A percentile compares a stretch with the other conserved stretches of the same genome.
phyloP scores from a whole-genome alignment of 2,888 invertebrate genomes.

The Harpagoxenus sublaevis region DNA sequence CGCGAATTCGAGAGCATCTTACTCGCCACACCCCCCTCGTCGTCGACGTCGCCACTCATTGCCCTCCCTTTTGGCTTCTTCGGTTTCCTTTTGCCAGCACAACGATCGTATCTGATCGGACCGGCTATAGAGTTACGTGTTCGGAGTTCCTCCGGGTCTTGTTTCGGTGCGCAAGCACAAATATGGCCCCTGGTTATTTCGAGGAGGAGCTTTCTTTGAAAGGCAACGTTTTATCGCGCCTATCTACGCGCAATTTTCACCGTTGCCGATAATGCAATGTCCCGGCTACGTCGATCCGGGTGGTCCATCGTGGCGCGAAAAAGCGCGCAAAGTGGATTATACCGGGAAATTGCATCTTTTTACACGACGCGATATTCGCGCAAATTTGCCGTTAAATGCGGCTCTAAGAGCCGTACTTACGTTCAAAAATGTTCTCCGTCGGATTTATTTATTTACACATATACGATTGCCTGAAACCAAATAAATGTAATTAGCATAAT shows the following conservation, averaged over 20 bases:
- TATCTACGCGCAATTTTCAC: constrained; percentile 51
- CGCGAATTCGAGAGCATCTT: constrained; percentile 51
- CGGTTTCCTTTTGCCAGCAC: constrained; percentile 18
- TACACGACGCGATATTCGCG: constrained; percentile 55
- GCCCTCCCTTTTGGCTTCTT: constrained; percentile 32
- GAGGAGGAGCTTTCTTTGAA: constrained; percentile 40
- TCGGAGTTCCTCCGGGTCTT: constrained; percentile 41
- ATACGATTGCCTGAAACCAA: neutral
- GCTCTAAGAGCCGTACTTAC: constrained; percentile 51
- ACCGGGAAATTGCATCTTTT: constrained; percentile 53
- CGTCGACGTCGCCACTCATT: neutral
- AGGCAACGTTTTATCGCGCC: constrained; percentile 47
- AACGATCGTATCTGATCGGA: constrained; percentile 75
- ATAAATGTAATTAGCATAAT: constrained; percentile 3
- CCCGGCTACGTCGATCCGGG: constrained; percentile 45
- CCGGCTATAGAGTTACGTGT: constrained; percentile 79
- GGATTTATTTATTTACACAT: constrained; percentile 22
- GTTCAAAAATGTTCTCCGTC: constrained; percentile 23
- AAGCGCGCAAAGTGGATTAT: constrained; percentile 55
- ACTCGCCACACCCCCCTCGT: neutral
- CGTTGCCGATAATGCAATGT: constrained; percentile 56
- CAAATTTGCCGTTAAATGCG: constrained; percentile 54
- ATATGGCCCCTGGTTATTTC: constrained; percentile 50
- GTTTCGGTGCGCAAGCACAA: constrained; percentile 47
- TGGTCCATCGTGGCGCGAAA: constrained; percentile 44